These are phyloP conservation scores for Lomographa bimaculata DNA, from an alignment of 2,888 invertebrate species.

Conservation along the genomic window DNA sequence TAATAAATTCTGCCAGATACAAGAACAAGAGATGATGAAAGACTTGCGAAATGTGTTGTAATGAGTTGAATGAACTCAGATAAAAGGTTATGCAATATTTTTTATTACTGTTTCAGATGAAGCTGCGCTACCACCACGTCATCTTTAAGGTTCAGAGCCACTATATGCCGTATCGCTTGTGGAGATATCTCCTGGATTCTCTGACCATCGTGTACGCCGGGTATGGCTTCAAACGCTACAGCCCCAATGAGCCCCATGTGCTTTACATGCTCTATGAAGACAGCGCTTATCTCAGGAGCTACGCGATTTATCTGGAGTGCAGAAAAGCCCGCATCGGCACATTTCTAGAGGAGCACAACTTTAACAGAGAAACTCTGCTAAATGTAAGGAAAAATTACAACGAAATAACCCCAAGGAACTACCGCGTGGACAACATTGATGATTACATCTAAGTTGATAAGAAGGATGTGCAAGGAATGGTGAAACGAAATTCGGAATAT, in stretches of 20 bases:
- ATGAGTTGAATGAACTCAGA: too few species aligned
- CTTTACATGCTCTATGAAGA: slow-evolving; percentile 10
- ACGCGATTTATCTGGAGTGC: neutral
- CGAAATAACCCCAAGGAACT: neutral
- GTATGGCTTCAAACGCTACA: slow-evolving; percentile 1
- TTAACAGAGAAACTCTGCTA: neutral
- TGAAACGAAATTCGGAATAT: too few species aligned
- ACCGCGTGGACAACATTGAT: slow-evolving; percentile 2
- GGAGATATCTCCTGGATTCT: neutral
- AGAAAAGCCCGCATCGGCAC: neutral
- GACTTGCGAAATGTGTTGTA: too few species aligned
- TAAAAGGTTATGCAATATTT: too few species aligned
- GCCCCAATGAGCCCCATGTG: neutral
- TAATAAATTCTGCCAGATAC: too few species aligned
- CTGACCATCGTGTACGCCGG: slow-evolving; percentile 3
- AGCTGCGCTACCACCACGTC: slow-evolving; percentile 10
- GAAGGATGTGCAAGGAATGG: too few species aligned
- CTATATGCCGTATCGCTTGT: slow-evolving; percentile 3
- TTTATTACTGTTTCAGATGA: slow-evolving; percentile 16
- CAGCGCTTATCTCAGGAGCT: neutral
- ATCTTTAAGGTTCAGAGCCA: neutral
- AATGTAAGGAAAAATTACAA: neutral
- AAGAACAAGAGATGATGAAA: too few species aligned
- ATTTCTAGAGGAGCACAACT: slow-evolving; percentile 6
- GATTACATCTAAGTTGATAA: too few species aligned